Evolutionary conservation across 1,140 invertebrate species (phyloP).

Genomic region (Pseudomyrmex gracilis): DNA sequence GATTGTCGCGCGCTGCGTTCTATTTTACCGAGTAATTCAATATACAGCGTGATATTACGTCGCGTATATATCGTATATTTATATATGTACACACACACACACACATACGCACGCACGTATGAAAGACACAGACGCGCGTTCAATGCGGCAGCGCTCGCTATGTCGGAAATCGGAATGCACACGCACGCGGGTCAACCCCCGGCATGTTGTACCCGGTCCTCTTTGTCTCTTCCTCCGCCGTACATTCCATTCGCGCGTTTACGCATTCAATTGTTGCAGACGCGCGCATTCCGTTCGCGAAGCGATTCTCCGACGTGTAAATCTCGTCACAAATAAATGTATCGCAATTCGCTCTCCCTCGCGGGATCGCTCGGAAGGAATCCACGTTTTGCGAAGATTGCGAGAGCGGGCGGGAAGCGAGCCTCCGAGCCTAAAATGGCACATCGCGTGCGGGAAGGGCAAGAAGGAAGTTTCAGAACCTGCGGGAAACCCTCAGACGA

Average conservation of each 20-base stretch:
- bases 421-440: slow-evolving; percentile 31
- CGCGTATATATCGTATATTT: too few species aligned
- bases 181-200: slow-evolving; percentile 10
- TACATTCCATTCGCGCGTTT: slow-evolving; percentile 3
- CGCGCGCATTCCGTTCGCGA: slow-evolving; percentile 9
- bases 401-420: not conserved
- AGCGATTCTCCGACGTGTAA: not conserved
- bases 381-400: not conserved
- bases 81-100: too few species aligned
- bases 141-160: slow-evolving; percentile 20
- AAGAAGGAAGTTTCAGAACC: slow-evolving; percentile 5
- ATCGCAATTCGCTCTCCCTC: not conserved
- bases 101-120: not conserved
- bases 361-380: not conserved
- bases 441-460: not conserved
- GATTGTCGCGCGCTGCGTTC: too few species aligned
- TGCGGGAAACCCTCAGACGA: slow-evolving; percentile 25
- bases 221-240: slow-evolving; percentile 36
- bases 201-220: not conserved
- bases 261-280: slow-evolving; percentile 5
- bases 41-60: too few species aligned
- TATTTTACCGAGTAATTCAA: too few species aligned
- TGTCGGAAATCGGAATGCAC: slow-evolving; percentile 40
- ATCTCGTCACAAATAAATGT: slow-evolving; percentile 28
- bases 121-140: not conserved